Evolutionary conservation across 2,113 vertebrate species (phyloP).

Genomic region (Sturnus vulgaris): DNA sequence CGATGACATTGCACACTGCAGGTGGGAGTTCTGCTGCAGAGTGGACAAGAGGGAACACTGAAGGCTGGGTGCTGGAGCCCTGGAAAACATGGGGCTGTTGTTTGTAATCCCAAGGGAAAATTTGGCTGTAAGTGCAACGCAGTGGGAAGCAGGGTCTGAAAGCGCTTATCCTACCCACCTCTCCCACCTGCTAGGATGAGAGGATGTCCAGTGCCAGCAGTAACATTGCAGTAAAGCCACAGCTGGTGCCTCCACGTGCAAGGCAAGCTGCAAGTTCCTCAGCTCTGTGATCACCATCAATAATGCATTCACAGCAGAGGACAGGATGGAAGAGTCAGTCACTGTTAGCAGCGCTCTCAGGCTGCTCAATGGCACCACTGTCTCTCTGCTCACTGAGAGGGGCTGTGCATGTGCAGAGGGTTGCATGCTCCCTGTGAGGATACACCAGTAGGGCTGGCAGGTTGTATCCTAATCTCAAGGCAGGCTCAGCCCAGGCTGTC

Average conservation of each 20-base stretch:
- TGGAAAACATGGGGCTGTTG: not conserved
- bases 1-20: accelerated
- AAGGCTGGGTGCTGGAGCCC: not conserved
- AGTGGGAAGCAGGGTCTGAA: not conserved
- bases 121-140: not conserved
- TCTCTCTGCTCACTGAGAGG: not conserved
- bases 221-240: not conserved
- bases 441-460: not conserved
- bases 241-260: slow-evolving; percentile 41
- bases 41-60: not conserved
- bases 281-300: slow-evolving; percentile 21
- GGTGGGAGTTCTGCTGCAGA: accelerated
- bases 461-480: not conserved
- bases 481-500: not conserved
- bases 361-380: slow-evolving; percentile 63
- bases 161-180: not conserved
- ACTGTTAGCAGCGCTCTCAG: slow-evolving; percentile 9
- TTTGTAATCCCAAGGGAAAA: not conserved
- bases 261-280: slow-evolving; percentile 34
- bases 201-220: not conserved
- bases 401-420: not conserved
- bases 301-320: slow-evolving; percentile 60
- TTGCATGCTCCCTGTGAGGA: accelerated
- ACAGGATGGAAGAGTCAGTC: slow-evolving; percentile 41
- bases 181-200: not conserved